These are phyloP conservation scores for Mobula birostris DNA, from an alignment of 2,113 vertebrate genomes.

Conservation along the genomic window DNA sequence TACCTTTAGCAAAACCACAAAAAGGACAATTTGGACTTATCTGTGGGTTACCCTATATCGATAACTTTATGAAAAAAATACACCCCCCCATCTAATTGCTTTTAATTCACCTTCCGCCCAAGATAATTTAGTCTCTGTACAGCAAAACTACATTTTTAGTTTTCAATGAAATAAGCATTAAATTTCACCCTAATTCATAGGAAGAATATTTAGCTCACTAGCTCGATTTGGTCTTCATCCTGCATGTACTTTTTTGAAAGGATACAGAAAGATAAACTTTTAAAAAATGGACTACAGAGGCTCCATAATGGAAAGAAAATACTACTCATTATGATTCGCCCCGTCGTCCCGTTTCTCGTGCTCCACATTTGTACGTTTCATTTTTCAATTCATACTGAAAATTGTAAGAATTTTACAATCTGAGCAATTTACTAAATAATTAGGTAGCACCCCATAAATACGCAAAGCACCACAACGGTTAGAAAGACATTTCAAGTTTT, in stretches of 20 bases:
- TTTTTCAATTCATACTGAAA: not conserved
- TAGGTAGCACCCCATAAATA: not conserved
- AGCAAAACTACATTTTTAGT: not conserved
- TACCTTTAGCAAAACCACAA: not conserved
- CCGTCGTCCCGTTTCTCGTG: not conserved
- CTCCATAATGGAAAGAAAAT: not conserved
- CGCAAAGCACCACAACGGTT: not conserved
- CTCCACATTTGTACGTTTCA: not conserved
- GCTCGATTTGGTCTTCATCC: not conserved
- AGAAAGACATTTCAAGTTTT: not conserved
- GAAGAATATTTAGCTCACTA: not conserved
- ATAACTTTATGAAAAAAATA: not conserved
- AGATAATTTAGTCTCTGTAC: not conserved
- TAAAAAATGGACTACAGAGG: not conserved
- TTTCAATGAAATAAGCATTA: not conserved
- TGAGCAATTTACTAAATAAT: not conserved
- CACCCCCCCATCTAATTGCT: not conserved
- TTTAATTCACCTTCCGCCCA: not conserved
- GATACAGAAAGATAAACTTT: not conserved
- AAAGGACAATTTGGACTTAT: not conserved
- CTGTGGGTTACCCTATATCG: not conserved
- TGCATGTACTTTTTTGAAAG: not conserved
- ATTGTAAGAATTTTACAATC: not conserved
- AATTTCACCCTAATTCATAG: not conserved
- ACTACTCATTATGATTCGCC: not conserved